These are phyloP conservation scores for Hippocampus mohnikei DNA, from an alignment of 2,113 vertebrate species.

Conservation along the genomic window DNA sequence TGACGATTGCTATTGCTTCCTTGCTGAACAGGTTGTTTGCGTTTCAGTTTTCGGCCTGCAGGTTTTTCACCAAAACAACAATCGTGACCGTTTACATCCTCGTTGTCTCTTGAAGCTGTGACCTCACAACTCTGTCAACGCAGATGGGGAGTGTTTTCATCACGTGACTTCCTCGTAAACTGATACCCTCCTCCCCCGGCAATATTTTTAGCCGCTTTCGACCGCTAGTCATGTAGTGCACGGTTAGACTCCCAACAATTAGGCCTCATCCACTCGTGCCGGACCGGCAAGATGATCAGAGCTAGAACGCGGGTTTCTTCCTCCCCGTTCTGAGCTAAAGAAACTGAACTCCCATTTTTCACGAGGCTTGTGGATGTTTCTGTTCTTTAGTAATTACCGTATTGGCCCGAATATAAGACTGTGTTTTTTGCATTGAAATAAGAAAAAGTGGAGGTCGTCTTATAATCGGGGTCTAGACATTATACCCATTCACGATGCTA, in stretches of 20 bases:
- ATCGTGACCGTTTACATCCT: too few species aligned
- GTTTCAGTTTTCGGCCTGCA: background rate
- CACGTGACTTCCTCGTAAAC: slow-evolving; percentile 33
- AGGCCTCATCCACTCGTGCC: slow-evolving; percentile 2
- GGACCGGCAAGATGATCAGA: slow-evolving; percentile 14
- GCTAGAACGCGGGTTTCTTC: slow-evolving; percentile 14
- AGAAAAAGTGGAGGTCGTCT: too few species aligned
- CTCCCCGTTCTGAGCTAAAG: too few species aligned
- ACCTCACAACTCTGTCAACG: slow-evolving; percentile 22
- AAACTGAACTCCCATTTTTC: too few species aligned
- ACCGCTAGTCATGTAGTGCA: slow-evolving; percentile 1
- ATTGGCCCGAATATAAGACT: too few species aligned
- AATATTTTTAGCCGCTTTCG: slow-evolving; percentile 41
- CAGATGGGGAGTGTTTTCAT: slow-evolving; percentile 13
- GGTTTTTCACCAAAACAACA: too few species aligned
- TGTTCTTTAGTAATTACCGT: too few species aligned
- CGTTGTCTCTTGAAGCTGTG: background rate
- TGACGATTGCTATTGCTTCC: background rate
- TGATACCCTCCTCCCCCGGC: background rate
- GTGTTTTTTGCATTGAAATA: too few species aligned
- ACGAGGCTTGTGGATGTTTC: too few species aligned
- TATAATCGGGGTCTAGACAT: too few species aligned
- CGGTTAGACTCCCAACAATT: slow-evolving; percentile 12
- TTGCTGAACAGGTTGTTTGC: background rate
- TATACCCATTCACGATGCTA: too few species aligned